phyloP scores from a whole-genome alignment of 2,113 vertebrate species.

The Gasterosteus aculeatus region DNA sequence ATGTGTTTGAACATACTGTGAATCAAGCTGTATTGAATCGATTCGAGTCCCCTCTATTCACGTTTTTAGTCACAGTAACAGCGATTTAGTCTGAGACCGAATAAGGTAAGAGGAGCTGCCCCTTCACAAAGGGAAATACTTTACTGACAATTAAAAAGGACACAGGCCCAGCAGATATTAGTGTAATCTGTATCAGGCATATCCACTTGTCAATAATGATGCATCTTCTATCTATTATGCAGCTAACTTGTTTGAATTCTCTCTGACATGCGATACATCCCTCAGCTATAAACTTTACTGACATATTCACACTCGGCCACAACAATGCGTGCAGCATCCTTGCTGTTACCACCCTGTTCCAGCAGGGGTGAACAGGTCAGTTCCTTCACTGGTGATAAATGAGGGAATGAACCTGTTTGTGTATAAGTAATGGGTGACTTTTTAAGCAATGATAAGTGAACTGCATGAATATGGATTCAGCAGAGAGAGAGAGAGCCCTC shows the following conservation, averaged over 20 bases:
- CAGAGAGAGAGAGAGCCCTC: too few species aligned
- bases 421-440: neutral
- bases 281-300: neutral
- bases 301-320: neutral
- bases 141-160: slow-evolving; percentile 14
- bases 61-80: slow-evolving; percentile 12
- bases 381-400: neutral
- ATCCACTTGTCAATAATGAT: neutral
- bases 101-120: slow-evolving; percentile 10
- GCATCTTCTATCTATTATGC: neutral
- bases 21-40: slow-evolving; percentile 1
- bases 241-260: neutral
- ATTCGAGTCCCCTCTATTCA: slow-evolving; percentile 24
- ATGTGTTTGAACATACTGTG: neutral
- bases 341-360: neutral
- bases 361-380: too few species aligned
- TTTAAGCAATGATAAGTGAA: too few species aligned
- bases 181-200: neutral
- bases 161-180: slow-evolving; percentile 8
- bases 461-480: too few species aligned
- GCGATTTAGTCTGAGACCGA: slow-evolving; percentile 1
- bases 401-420: neutral
- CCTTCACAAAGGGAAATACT: slow-evolving; percentile 4
- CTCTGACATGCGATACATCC: neutral
- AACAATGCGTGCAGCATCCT: neutral